Percentiles rank a stretch among this genome's conserved stretches.
phyloP scores from a whole-genome alignment of 2,797 vertebrate genomes.

The Danio albolineatus region DNA sequence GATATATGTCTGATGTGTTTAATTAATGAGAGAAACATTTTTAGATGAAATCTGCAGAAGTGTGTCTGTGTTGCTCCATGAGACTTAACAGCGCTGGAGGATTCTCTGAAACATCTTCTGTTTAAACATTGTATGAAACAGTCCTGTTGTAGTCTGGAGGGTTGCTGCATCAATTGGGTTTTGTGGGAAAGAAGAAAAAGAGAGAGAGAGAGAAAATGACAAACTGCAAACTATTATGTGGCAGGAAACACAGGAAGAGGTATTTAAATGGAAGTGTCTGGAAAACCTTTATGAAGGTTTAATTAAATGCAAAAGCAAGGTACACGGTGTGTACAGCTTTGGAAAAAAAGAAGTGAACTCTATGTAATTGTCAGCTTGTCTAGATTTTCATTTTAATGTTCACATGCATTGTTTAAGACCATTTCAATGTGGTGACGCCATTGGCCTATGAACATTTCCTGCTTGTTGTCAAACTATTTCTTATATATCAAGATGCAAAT shows the following conservation, averaged over 20 bases:
- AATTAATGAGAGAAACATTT: constrained; percentile 44
- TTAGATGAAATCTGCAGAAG: constrained; percentile 5
- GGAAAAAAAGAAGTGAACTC: too few relatives aligned
- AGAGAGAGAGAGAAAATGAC: constrained; percentile 69
- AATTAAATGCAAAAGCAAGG: constrained; percentile 62
- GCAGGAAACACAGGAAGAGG: constrained; percentile 72
- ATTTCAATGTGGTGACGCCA: too few relatives aligned
- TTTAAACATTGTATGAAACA: constrained; percentile 3
- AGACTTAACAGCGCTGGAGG: constrained; percentile 8
- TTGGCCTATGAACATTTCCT: too few relatives aligned
- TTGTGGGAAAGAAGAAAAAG: constrained; percentile 61
- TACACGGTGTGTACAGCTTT: neutral
- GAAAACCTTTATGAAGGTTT: constrained; percentile 65
- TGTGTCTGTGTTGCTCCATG: neutral
- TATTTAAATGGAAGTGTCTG: constrained; percentile 73
- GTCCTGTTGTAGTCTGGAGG: constrained; percentile 28
- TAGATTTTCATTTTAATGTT: too few relatives aligned
- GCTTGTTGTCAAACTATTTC: too few relatives aligned
- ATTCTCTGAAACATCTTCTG: neutral
- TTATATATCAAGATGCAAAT: too few relatives aligned
- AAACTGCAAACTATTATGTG: constrained; percentile 73
- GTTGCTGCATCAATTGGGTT: constrained; percentile 42
- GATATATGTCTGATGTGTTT: constrained; percentile 19
- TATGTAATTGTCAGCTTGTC: too few relatives aligned
- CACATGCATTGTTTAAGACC: too few relatives aligned